Conservation (phyloP, 2,888 invertebrate genomes). For the Tineola bisselliella region DNA sequence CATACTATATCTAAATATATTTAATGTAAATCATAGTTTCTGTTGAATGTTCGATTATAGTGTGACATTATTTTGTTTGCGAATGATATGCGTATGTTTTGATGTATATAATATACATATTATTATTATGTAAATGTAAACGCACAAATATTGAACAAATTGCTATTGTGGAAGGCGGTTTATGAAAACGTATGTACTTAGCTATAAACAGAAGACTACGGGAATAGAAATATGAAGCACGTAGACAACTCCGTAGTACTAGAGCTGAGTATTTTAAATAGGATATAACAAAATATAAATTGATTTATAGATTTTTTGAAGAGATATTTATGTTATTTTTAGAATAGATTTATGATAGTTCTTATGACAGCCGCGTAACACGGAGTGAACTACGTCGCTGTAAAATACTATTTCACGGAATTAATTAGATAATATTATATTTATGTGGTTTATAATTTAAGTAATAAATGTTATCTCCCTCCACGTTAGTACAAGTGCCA, state of each 20-base stretch:
- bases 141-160: constrained; percentile 61
- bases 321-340: constrained; percentile 5
- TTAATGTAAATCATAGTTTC: constrained; percentile 24
- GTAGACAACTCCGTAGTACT: not conserved
- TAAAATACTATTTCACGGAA: constrained; percentile 6
- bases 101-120: constrained; percentile 66
- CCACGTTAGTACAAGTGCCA: not conserved
- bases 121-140: constrained; percentile 68
- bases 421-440: constrained; percentile 5
- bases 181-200: constrained; percentile 56
- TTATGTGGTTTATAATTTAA: not conserved
- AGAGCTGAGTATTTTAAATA: not conserved
- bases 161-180: constrained; percentile 48
- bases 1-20: too few species aligned
- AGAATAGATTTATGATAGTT: constrained; percentile 2
- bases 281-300: not conserved
- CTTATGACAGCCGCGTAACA: not conserved
- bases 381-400: not conserved
- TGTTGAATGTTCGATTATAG: constrained; percentile 53
- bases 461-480: not conserved
- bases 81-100: constrained; percentile 63
- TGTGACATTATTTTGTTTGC: constrained; percentile 49
- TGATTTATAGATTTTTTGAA: not conserved
- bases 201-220: constrained; percentile 30
- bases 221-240: not conserved